Conservation (phyloP, 92 coral and sea anemone genomes). For the Porites evermanni region DNA sequence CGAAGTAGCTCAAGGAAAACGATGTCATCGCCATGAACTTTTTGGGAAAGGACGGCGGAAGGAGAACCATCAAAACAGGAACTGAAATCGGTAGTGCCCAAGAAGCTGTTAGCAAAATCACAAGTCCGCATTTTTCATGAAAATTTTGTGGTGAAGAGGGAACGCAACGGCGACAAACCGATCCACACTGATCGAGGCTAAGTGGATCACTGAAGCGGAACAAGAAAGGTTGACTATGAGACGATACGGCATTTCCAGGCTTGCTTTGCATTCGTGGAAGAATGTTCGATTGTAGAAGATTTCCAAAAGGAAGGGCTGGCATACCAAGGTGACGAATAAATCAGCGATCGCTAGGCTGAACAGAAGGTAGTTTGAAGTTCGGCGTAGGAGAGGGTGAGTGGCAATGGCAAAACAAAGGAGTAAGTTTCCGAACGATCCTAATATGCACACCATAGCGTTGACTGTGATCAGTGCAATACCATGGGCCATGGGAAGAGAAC, state of each 20-base stretch:
- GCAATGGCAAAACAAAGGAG: constrained; percentile 28
- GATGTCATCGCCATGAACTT: not conserved
- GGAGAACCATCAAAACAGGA: not conserved
- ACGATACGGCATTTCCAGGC: constrained; percentile 9
- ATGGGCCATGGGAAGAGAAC: constrained; percentile 11
- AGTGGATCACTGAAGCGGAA: constrained; percentile 34
- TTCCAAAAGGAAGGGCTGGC: constrained; percentile 17
- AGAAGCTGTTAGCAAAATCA: not conserved
- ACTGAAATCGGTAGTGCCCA: constrained; percentile 30
- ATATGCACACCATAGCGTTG: constrained; percentile 27
- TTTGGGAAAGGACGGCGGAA: not conserved
- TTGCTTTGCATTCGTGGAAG: constrained; percentile 22
- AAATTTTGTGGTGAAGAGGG: constrained; percentile 26
- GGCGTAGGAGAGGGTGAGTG: constrained; percentile 12
- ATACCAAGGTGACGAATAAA: constrained; percentile 41
- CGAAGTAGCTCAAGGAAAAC: not conserved
- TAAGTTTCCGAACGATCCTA: constrained; percentile 54
- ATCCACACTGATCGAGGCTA: constrained; percentile 52
- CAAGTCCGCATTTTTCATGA: constrained; percentile 35
- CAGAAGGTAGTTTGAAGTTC: constrained; percentile 44
- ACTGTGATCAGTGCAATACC: constrained; percentile 19
- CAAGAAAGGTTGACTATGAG: constrained; percentile 30
- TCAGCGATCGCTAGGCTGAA: constrained; percentile 52
- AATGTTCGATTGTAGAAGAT: constrained; percentile 13
- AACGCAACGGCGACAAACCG: constrained; percentile 20